A percentile compares a stretch with the other conserved stretches of the same genome.
Conservation (phyloP, 2,888 invertebrate species). For the Ctena decussata region DNA sequence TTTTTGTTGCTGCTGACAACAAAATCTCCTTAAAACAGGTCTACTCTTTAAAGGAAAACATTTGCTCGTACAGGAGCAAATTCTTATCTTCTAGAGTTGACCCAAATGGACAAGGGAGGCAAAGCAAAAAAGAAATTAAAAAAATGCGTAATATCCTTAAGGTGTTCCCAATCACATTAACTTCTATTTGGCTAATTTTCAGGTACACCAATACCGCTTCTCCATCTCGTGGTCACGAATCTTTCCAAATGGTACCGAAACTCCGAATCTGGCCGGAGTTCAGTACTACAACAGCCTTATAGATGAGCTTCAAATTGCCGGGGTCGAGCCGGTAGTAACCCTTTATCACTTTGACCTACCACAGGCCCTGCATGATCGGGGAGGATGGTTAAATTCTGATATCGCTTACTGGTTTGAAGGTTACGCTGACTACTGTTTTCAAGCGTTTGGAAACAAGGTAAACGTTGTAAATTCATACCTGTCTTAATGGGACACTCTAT, state of each 20-base stretch:
- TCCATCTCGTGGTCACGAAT: slow-evolving; percentile 91
- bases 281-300: slow-evolving; percentile 92
- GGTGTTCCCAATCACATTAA: too few species aligned
- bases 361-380: slow-evolving; percentile 86
- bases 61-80: too few species aligned
- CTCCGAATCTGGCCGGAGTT: slow-evolving; percentile 91
- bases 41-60: too few species aligned
- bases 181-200: too few species aligned
- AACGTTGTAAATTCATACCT: too few species aligned
- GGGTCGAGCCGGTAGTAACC: slow-evolving; percentile 89
- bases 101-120: too few species aligned
- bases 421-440: slow-evolving; percentile 84
- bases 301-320: slow-evolving; percentile 89
- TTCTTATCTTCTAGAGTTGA: too few species aligned
- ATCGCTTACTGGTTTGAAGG: slow-evolving; percentile 81
- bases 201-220: slow-evolving; percentile 82
- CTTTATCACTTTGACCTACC: slow-evolving; percentile 87
- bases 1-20: too few species aligned
- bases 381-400: slow-evolving; percentile 84
- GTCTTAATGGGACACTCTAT: too few species aligned
- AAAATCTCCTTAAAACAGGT: too few species aligned
- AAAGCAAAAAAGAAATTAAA: too few species aligned
- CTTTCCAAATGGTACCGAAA: slow-evolving; percentile 88
- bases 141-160: too few species aligned
- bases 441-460: slow-evolving; percentile 85